Conservation (phyloP, 1,140 invertebrate species). For the Aporrectodea caliginosa region DNA sequence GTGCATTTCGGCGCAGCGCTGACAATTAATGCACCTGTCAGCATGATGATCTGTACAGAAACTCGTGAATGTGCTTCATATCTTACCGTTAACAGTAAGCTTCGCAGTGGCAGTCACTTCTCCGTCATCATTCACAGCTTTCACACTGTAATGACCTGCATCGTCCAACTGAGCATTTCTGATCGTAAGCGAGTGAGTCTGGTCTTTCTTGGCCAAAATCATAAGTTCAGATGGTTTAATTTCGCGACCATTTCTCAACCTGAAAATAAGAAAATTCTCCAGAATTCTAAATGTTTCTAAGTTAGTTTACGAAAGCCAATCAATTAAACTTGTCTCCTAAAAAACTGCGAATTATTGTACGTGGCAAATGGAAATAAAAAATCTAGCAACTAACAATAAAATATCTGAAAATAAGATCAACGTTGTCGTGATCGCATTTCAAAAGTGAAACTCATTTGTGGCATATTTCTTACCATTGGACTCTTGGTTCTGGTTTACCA, state of each 20-base stretch:
- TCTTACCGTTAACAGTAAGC: not conserved
- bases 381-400: too few species aligned
- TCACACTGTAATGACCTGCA: not conserved
- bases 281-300: too few species aligned
- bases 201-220: not conserved
- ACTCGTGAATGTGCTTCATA: too few species aligned
- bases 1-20: too few species aligned
- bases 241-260: not conserved
- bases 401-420: too few species aligned
- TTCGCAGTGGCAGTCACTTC: not conserved
- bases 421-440: too few species aligned
- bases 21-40: too few species aligned
- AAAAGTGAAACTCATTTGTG: not conserved
- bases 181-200: not conserved
- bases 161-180: not conserved
- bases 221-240: not conserved
- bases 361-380: too few species aligned
- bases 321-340: too few species aligned
- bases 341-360: too few species aligned
- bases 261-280: not conserved
- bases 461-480: constrained; percentile 43
- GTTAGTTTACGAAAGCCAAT: too few species aligned
- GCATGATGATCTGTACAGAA: too few species aligned
- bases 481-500: constrained; percentile 49
- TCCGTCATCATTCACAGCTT: not conserved